Base-by-base conservation (phyloP, 2,113 vertebrate genomes). In the Neolamprologus fasciatus region DNA sequence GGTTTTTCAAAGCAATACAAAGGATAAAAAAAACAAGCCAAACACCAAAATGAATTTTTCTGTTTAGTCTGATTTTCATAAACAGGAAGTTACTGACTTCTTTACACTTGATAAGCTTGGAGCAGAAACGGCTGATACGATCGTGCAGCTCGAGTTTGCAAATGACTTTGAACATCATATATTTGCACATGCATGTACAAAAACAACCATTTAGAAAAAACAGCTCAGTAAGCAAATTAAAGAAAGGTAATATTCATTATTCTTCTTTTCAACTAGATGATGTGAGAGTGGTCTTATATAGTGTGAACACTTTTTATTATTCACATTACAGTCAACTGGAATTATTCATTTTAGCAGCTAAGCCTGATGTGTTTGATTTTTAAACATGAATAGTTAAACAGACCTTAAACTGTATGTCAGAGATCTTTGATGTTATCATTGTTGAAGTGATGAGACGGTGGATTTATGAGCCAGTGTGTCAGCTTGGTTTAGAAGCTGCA, bases 91-190 rank as follows among this genome's bases (percentile, higher is more conserved):
- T 4, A 71, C 66, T 3, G 66, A 71, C 12, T 4, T 42, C n/a
- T 23, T 71, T 71, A 4, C 16, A 3, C 3, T 66, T 12, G 2
- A 35, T 35, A 35, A 66, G 61, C 31, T 37, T n/a, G 61, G 9
- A 12, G 33, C 17, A 66, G 17, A 66, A 66, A 37, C 0, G 0
- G 3, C 10, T 37, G 37, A 23, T 7, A 4, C 0, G 0, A 73
- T 73, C 0, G 4, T 10, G 14, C 14, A 17, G 13, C 21, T 42
- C 4, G 4, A 73, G 14, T 73, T 10, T 26, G 0, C 21, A 71
- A 42, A 23, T 6, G n/a, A 16, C 3, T 42, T 45, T 26, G 2
- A 73, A 28, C 68, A 47, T 73, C 40, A 11, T 73, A 45, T 73
- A 45, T 73, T 73, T 23, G 0, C 13, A 45, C 68, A 73, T 9